Conservation (phyloP, 2,113 vertebrate genomes). For the Ammospiza nelsoni region DNA sequence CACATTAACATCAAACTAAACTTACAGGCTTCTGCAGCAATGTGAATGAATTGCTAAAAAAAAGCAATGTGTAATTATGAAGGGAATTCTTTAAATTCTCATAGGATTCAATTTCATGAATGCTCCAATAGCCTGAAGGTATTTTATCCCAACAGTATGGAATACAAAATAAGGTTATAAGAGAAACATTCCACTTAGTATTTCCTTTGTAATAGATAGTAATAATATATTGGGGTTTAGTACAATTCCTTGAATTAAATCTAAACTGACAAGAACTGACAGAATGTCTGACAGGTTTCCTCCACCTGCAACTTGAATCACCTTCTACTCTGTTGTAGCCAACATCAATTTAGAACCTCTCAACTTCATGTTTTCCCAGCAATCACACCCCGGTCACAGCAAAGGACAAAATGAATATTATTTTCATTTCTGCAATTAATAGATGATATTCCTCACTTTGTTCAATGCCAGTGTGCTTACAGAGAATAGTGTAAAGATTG, state of each 20-base stretch:
- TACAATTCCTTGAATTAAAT: background rate
- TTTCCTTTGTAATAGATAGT: background rate
- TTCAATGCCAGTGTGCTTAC: background rate
- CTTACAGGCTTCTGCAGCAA: background rate
- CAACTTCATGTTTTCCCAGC: background rate
- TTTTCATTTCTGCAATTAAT: background rate
- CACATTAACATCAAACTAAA: background rate
- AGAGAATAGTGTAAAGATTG: background rate
- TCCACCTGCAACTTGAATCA: background rate
- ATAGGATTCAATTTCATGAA: background rate
- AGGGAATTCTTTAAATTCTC: background rate
- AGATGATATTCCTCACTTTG: background rate
- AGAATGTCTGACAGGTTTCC: background rate
- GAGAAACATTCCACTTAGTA: background rate
- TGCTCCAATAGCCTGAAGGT: background rate
- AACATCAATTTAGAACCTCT: background rate
- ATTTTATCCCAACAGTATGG: background rate
- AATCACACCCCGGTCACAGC: background rate
- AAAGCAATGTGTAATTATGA: background rate
- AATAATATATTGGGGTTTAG: background rate
- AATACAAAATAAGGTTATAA: background rate
- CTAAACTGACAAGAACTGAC: background rate
- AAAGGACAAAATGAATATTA: background rate
- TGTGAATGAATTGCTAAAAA: background rate
- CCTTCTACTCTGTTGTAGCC: background rate